Conservation (phyloP, 2,888 invertebrate genomes). For the Drosophila infuscata region DNA sequence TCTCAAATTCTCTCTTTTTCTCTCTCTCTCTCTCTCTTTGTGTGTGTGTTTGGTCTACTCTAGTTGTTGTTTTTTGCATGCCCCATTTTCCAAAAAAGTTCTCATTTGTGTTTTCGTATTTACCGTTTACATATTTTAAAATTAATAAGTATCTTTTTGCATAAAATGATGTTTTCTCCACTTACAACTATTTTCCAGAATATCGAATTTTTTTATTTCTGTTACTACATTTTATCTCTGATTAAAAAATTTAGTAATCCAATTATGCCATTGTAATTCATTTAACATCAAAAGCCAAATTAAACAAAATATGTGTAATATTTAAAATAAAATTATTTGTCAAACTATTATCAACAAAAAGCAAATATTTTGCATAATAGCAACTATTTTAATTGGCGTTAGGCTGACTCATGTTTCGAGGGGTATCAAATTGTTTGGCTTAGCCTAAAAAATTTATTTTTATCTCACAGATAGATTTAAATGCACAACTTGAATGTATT, state of each 20-base stretch:
- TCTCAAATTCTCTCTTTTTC: conserved; percentile 21
- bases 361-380: background rate
- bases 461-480: conserved; percentile 16
- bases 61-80: conserved; percentile 49
- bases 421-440: conserved; percentile 14
- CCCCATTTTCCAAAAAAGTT: conserved; percentile 19
- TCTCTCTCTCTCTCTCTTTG: conserved; percentile 8
- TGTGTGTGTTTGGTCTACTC: conserved; percentile 17
- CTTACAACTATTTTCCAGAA: background rate
- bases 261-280: background rate
- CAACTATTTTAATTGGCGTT: background rate
- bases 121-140: background rate
- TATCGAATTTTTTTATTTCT: background rate
- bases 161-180: background rate
- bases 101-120: conserved; percentile 4
- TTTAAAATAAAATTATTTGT: background rate
- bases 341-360: background rate
- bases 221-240: background rate
- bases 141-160: background rate
- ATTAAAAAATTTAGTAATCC: background rate
- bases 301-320: background rate
- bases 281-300: background rate
- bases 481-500: conserved; percentile 22
- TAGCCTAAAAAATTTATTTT: conserved; percentile 2
- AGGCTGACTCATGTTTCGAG: conserved; percentile 3